A percentile compares a stretch with the other conserved stretches of the same genome.
phyloP scores from a whole-genome alignment of 2,888 invertebrate species.

The Hydrotaea diabolus region DNA sequence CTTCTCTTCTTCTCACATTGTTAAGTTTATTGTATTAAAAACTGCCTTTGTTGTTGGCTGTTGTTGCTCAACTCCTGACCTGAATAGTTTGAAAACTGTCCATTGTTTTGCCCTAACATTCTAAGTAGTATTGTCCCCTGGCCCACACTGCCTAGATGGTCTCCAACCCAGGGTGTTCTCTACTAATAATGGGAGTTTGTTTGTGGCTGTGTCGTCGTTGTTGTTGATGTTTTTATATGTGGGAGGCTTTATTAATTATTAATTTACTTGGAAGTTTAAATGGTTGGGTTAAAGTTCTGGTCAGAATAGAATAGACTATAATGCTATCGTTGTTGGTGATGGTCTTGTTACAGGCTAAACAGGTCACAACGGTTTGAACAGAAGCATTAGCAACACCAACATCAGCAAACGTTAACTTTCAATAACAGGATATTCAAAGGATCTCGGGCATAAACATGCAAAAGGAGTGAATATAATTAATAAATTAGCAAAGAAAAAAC shows the following conservation, averaged over 20 bases:
- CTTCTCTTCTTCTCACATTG: constrained; percentile 14
- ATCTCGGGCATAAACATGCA: neutral
- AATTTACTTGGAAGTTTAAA: constrained; percentile 62
- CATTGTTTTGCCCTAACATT: constrained; percentile 45
- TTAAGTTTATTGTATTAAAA: constrained; percentile 38
- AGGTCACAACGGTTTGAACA: constrained; percentile 5
- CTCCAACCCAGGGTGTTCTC: neutral
- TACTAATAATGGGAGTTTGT: neutral
- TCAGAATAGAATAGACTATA: constrained; percentile 21
- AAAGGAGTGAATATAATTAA: constrained; percentile 3
- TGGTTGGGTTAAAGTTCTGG: constrained; percentile 53
- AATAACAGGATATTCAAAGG: neutral
- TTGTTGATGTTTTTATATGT: constrained; percentile 31
- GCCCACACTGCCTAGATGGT: neutral
- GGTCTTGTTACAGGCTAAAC: neutral
- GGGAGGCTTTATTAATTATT: constrained; percentile 60
- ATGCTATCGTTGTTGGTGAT: neutral
- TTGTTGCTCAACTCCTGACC: constrained; percentile 42
- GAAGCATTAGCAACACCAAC: neutral
- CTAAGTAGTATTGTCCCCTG: constrained; percentile 17
- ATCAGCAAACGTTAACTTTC: neutral
- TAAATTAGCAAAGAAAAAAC: neutral
- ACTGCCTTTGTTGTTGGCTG: constrained; percentile 11
- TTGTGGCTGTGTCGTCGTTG: neutral
- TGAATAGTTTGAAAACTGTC: constrained; percentile 46